Evolutionary conservation across 2,797 vertebrate species (phyloP).

Genomic region (Myotis daubentonii): DNA sequence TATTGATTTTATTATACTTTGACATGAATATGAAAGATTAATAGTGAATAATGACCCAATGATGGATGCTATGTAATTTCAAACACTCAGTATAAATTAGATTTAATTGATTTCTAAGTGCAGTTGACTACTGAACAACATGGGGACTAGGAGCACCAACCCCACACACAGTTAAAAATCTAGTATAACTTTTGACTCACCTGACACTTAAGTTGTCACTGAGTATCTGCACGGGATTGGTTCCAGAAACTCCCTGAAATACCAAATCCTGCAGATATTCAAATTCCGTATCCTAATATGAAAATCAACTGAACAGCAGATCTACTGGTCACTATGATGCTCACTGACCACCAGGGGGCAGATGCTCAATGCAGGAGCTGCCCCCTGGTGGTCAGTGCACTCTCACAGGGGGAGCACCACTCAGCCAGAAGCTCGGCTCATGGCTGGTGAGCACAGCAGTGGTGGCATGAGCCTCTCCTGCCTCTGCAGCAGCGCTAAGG

Average conservation of each 20-base stretch:
- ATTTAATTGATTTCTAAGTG: constrained; percentile 10
- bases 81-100: not conserved
- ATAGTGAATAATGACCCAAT: not conserved
- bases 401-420: too few species aligned
- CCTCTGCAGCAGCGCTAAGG: too few species aligned
- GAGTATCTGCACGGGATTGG: not conserved
- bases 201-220: not conserved
- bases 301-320: too few species aligned
- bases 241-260: not conserved
- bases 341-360: too few species aligned
- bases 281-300: not conserved
- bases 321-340: too few species aligned
- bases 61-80: not conserved
- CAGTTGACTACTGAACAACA: not conserved
- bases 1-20: not conserved
- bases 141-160: not conserved
- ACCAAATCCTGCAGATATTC: not conserved
- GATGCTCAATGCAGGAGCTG: too few species aligned
- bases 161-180: not conserved
- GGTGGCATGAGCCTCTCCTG: too few species aligned
- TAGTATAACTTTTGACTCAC: not conserved
- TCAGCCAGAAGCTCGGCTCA: too few species aligned
- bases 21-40: not conserved
- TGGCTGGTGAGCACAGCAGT: too few species aligned
- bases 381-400: too few species aligned